phyloP scores from a whole-genome alignment of 35 echinoderm and acorn worm species.

The Ptychodera flava region DNA sequence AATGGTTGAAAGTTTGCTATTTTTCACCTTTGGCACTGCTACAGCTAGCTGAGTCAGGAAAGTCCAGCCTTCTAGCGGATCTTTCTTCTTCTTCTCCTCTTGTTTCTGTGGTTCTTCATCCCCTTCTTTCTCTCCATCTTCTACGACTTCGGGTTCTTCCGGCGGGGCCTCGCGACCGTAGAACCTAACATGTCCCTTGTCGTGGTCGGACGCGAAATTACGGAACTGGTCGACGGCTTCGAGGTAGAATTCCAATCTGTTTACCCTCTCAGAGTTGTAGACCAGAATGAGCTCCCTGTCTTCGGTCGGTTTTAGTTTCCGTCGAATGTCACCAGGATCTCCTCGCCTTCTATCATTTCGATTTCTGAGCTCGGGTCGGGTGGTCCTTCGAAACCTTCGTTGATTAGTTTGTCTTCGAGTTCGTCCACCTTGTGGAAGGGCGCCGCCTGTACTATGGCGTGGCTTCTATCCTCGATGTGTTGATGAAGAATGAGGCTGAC shows the following conservation, averaged over 20 bases:
- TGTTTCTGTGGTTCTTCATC: not conserved
- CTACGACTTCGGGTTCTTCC: not conserved
- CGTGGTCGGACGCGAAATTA: not conserved
- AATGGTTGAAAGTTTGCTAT: too few species aligned
- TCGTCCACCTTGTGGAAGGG: not conserved
- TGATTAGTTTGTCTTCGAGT: not conserved
- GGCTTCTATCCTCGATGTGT: not conserved
- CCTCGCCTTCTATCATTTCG: not conserved
- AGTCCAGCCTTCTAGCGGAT: not conserved
- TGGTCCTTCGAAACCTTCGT: not conserved
- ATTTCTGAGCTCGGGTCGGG: not conserved
- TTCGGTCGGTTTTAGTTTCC: not conserved
- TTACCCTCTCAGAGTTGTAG: not conserved
- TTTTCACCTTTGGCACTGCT: not conserved
- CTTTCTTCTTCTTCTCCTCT: not conserved
- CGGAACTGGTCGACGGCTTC: not conserved
- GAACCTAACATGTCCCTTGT: not conserved
- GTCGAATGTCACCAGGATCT: not conserved
- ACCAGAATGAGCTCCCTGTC: not conserved
- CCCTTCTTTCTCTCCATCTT: not conserved
- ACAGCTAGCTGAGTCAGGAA: not conserved
- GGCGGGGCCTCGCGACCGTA: not conserved
- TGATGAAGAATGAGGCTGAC: not conserved
- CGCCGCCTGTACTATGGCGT: not conserved
- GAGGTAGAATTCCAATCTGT: not conserved